Evolutionary conservation across 2,888 invertebrate genomes (phyloP).

Genomic region (Apamea monoglypha): DNA sequence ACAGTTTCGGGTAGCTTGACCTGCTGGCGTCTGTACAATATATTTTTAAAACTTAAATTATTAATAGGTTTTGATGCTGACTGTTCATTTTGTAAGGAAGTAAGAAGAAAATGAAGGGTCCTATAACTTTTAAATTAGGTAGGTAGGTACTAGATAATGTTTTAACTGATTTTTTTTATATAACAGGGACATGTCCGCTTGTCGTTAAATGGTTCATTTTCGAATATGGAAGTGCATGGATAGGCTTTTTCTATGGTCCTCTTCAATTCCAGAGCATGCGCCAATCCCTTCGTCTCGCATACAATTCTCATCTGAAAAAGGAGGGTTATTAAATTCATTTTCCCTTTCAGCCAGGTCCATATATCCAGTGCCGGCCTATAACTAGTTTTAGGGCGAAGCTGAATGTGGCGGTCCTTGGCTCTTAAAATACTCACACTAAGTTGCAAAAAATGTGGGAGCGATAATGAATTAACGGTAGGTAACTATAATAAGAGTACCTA

Average conservation of each 20-base stretch:
- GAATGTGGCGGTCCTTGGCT: not conserved
- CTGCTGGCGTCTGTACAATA: too few species aligned
- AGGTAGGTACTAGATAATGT: not conserved
- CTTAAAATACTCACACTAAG: not conserved
- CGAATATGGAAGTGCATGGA: conserved; percentile 76
- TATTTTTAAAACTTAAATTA: conserved; percentile 9
- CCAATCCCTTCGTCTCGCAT: conserved; percentile 95
- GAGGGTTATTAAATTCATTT: not conserved
- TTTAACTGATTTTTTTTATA: conserved; percentile 65
- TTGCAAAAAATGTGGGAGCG: not conserved
- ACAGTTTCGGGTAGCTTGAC: too few species aligned
- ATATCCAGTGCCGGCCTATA: not conserved
- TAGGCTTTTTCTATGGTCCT: conserved; percentile 81
- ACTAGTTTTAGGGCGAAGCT: not conserved
- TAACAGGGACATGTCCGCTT: conserved; percentile 83
- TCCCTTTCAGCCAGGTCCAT: not conserved
- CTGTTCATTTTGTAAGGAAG: not conserved
- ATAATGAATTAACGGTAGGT: too few species aligned
- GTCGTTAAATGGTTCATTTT: conserved; percentile 84
- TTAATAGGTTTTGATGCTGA: not conserved
- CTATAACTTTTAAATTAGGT: not conserved
- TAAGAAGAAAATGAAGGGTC: not conserved
- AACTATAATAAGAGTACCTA: too few species aligned
- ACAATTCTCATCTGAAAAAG: conserved; percentile 93
- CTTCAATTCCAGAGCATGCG: conserved; percentile 91